Evolutionary conservation across 2,113 vertebrate species (phyloP).

Genomic region (Neolamprologus kungweensis): DNA sequence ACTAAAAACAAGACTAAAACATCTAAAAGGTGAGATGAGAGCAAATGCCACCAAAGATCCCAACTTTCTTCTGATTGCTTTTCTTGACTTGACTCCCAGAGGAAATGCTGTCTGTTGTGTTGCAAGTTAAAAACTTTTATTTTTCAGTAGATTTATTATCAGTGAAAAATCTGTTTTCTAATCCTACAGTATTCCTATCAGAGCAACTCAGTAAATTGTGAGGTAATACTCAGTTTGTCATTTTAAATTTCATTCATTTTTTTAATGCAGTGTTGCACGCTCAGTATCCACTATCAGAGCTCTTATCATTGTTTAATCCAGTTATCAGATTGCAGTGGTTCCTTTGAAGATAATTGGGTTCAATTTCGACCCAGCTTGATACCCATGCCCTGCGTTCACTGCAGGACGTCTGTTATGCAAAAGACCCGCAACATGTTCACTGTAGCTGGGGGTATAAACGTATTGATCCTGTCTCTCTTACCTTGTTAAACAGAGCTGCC

Average conservation of each 20-base stretch:
- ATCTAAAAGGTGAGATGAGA: neutral
- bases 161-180: neutral
- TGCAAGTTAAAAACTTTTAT: neutral
- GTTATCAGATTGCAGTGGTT: neutral
- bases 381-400: neutral
- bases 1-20: neutral
- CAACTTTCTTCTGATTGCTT: neutral
- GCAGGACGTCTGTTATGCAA: neutral
- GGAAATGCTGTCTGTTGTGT: neutral
- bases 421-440: neutral
- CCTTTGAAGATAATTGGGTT: conserved; percentile 8
- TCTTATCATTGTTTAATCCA: neutral
- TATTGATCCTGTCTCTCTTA: conserved; percentile 8
- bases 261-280: neutral
- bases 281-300: neutral
- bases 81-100: neutral
- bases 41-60: neutral
- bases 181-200: neutral
- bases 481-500: neutral
- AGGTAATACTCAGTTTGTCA: neutral
- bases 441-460: neutral
- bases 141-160: neutral
- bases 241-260: neutral
- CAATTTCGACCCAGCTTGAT: neutral
- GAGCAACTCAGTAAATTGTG: neutral